Base-by-base conservation (phyloP, 2,888 invertebrate species). In the Oligia strigilis region DNA sequence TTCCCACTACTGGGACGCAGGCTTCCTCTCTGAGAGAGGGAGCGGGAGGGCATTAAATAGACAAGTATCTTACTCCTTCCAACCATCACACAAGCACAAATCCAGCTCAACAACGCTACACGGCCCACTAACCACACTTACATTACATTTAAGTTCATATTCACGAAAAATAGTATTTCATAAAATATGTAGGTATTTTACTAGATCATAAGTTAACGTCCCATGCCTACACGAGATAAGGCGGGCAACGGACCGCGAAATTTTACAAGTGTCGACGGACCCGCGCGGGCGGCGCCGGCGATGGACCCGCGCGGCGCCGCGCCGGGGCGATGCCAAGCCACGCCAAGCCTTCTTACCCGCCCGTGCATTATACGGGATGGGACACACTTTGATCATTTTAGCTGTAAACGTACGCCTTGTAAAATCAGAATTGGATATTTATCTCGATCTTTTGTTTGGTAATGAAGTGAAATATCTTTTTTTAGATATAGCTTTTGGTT, bases 181-280 rank as follows among this genome's bases (percentile, higher is more conserved):
- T 80, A 88, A 86, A 88, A 82, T 88, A 65, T 72, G 65, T n/a
- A n/a, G n/a, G n/a, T 86, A 88, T 79, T 84, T 82, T 77, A 88
- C 72, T 81, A 80, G 80, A 83, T 72, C 82, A 75, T 89, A 90
- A 79, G 82, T 87, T 82, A 86, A 84, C 86, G 87, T 86, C 49
- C 11, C 46, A 91, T 90, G 86, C 89, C 86, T 66, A 89, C 85
- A 90, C 87, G 87, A 92, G 93, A 94, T 93, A 94, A 92, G 91
- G 88, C 81, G 90, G 77, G 84, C 92, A 93, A 91, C 93, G 89
- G 90, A 91, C 93, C 94, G 94, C 93, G 94, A 94, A 95, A 95
- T 95, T 93, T 94, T 93, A 94, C 95, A 94, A 95, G 94, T 94
- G 94, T 93, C 93, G 92, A 90, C 88, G 90, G 89, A 77, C 80